Conservation (phyloP, 1,140 invertebrate species). For the Heliconius congener region DNA sequence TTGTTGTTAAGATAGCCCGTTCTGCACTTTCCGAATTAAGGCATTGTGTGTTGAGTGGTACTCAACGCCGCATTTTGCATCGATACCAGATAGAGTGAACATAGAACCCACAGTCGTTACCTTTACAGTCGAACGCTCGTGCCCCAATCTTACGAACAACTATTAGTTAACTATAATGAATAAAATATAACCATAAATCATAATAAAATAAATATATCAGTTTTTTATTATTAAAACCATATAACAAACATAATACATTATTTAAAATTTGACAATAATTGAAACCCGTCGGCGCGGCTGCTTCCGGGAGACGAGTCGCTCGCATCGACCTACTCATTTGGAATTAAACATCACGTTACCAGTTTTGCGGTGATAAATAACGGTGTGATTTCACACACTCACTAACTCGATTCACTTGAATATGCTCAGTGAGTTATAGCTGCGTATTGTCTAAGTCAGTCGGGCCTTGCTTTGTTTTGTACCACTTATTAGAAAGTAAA, state of each 20-base stretch:
- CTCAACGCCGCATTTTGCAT: no score
- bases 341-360: slow-evolving; percentile 55
- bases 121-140: no score
- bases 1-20: no score
- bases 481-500: background rate
- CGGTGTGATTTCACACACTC: slow-evolving; percentile 54
- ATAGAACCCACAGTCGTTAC: no score
- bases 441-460: slow-evolving; percentile 16
- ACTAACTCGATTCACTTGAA: slow-evolving; percentile 56
- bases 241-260: background rate
- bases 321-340: slow-evolving; percentile 55
- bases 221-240: background rate
- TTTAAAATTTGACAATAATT: background rate
- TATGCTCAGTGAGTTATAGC: slow-evolving; percentile 53
- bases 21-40: no score
- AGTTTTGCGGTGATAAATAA: slow-evolving; percentile 62
- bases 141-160: no score
- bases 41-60: no score
- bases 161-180: no score
- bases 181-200: no score
- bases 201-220: no score
- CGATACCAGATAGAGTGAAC: no score
- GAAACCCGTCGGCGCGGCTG: slow-evolving; percentile 9
- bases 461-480: background rate
- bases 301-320: slow-evolving; percentile 1